Base-by-base conservation (phyloP, 2,888 invertebrate genomes). In the Pseudeuparius sepicola region DNA sequence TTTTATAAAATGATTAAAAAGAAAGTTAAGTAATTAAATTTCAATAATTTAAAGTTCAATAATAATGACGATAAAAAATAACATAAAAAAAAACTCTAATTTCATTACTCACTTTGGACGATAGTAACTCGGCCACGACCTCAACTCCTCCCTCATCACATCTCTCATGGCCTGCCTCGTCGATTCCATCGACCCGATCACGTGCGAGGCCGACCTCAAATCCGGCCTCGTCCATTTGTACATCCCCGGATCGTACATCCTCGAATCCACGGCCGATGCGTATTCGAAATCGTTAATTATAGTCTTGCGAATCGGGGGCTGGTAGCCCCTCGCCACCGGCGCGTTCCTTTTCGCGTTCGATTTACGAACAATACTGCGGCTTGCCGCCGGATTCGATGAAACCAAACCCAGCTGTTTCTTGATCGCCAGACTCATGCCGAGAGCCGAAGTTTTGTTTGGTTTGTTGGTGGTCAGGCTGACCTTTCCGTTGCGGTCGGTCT, bases 401-500 rank as follows among this genome's bases (percentile, higher is more conserved):
- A 55, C 36, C 31, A 61, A 45, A 6, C 62, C 62, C 20, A 62
- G 44, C 39, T 64, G 57, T 37, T 61, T 59, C 36, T 60, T 54
- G 28, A 64, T 59, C 7, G 60, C 58, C 24, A 53, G 34, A 37
- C 60, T 61, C 16, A 63, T 57, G 37, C 56, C 54, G 13, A 41
- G 40, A n/a, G 39, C 16, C 5, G 47, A 45, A 20, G 47, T 46
- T 15, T 51, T 47, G 30, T 55, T 54, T 9, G 51, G 44, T 49
- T 68, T 64, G 45, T 65, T 66, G n/a, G 70, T 64, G 0, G 64
- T 54, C 24, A 71, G 48, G n/a, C 63, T 59, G n/a, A 71, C 64
- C 45, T 67, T 64, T 14, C 70, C 70, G 54, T 68, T 67, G 14
- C 65, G 59, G 38, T 69, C 68, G 14, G 64, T 64, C 51, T 67